These are phyloP conservation scores for Nothobranchius kuhntae DNA, from an alignment of 2,113 vertebrate species.

Conservation along the genomic window DNA sequence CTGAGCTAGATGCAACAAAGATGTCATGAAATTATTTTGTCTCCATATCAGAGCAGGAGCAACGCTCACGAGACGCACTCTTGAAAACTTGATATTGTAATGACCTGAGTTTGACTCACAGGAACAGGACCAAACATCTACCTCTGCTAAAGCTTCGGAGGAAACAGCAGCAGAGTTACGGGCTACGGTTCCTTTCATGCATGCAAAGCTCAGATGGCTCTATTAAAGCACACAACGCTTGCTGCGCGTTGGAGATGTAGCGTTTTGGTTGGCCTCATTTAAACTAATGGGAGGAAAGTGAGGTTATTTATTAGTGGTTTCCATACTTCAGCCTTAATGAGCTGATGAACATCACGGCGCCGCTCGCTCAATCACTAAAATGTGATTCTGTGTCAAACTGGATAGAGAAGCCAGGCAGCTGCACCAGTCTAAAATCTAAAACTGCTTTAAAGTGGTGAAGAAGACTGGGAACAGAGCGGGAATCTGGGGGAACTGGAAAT, in stretches of 20 bases:
- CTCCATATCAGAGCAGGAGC: no score
- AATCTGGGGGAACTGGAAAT: background rate
- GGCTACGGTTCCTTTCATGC: slow-evolving; percentile 23
- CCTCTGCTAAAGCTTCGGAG: slow-evolving; percentile 32
- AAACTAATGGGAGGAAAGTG: slow-evolving; percentile 22
- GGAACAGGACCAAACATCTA: background rate
- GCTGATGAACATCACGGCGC: slow-evolving; percentile 10
- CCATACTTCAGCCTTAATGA: slow-evolving; percentile 18
- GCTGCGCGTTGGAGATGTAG: slow-evolving; percentile 19
- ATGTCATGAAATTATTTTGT: no score
- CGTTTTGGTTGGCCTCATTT: slow-evolving; percentile 32
- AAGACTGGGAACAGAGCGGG: background rate
- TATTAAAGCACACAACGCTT: slow-evolving; percentile 40
- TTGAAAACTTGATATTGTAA: no score
- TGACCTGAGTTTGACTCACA: no score
- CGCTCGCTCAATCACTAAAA: slow-evolving; percentile 5
- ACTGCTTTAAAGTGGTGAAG: background rate
- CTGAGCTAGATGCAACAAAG: no score
- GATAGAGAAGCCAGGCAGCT: background rate
- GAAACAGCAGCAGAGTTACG: slow-evolving; percentile 21
- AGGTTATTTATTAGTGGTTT: slow-evolving; percentile 27
- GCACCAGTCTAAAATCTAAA: background rate
- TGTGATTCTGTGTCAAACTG: slow-evolving; percentile 10
- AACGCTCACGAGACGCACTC: no score
- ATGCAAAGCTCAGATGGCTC: slow-evolving; percentile 33